phyloP scores from a whole-genome alignment of 2,888 invertebrate species.

The Platycnemis pennipes region DNA sequence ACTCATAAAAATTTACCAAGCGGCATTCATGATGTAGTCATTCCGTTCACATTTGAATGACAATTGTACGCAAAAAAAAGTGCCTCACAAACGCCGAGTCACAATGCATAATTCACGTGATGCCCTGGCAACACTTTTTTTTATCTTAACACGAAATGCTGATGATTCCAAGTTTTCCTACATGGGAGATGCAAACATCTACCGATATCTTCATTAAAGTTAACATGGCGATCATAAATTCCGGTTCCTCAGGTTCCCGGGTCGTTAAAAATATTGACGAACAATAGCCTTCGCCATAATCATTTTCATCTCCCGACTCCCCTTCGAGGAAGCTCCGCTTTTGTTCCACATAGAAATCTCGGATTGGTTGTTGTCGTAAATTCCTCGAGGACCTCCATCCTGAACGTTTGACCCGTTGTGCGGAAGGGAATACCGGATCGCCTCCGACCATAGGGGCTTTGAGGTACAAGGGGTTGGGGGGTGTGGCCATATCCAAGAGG shows the following conservation, averaged over 20 bases:
- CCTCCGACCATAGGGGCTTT: neutral
- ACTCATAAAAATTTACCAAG: neutral
- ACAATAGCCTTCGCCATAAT: neutral
- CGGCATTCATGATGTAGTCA: neutral
- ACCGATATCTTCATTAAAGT: slow-evolving; percentile 22
- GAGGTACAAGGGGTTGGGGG: neutral
- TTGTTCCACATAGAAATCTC: neutral
- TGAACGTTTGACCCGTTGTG: neutral
- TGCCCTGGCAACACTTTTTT: neutral
- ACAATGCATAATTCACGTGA: slow-evolving; percentile 4
- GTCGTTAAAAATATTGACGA: slow-evolving; percentile 23
- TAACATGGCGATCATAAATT: neutral
- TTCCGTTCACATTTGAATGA: neutral
- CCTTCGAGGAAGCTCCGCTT: neutral
- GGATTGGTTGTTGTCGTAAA: neutral
- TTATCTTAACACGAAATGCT: neutral
- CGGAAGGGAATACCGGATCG: neutral
- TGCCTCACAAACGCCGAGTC: neutral
- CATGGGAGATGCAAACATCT: neutral
- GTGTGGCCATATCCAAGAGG: neutral
- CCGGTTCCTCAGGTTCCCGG: neutral
- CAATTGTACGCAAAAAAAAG: neutral
- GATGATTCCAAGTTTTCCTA: neutral
- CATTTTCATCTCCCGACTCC: neutral
- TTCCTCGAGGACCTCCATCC: neutral